Base-by-base conservation (phyloP, 2,113 vertebrate species). In the Mesembrinibis cayennensis region DNA sequence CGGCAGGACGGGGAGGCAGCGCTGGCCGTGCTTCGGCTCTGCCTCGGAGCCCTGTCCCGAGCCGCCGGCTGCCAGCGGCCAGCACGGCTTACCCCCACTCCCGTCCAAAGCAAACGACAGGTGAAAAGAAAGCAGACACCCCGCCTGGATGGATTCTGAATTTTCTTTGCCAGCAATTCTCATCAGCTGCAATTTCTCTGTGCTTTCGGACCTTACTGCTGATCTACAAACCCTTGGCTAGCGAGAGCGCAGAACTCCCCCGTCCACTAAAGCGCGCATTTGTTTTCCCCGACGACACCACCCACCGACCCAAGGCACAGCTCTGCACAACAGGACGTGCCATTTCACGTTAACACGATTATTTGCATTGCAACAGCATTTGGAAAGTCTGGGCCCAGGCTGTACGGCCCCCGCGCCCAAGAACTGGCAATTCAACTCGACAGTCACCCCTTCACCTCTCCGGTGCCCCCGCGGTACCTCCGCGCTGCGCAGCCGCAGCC, bases 371-470 rank as follows among this genome's bases (percentile, higher is more conserved):
- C 67, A 36, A 23, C 40, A 50, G 59, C 30, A 9, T 8, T 27
- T 1, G 2, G 72, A 29, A 47, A 66, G 47, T 47, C 36, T 8
- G 49, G 40, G 34, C 42, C 67, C 38, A 38, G 69, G 50, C 3
- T 71, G 70, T 13, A 30, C 0, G 0, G 58, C 53, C 29, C 15
- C 5, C 1, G 3, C 62, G 56, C 62, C 44, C 1, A n/a, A 52
- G 23, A 45, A 27, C 3, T 5, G 14, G 52, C 20, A 47, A n/a
- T 23, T 45, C 25, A 26, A 14, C 38, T 27, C 21, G 11, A 2
- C 32, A 30, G 63, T 3, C 63, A 1, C 47, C 34, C 40, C 19
- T 17, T 25, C 10, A 6, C 25, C n/a, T 26, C 74, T 26, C 61
- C 32, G 25, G 23, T 11, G 22, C 69, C 62, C 62, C 2, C 16